Evolutionary conservation across 2,113 vertebrate genomes (phyloP).

Genomic region (Pica pica): DNA sequence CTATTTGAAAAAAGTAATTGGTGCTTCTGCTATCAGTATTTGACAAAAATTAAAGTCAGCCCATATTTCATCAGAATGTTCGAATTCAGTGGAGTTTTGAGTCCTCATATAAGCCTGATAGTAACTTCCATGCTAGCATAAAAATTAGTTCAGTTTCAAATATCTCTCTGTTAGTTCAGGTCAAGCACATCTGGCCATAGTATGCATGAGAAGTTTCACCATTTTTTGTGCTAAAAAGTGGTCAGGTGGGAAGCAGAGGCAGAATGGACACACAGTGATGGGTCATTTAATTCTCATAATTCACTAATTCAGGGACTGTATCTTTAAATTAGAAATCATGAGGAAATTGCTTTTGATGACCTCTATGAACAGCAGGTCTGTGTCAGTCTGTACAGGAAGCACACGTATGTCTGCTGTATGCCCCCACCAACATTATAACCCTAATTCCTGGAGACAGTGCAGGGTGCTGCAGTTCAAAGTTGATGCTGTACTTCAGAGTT

Average conservation of each 20-base stretch:
- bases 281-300: background rate
- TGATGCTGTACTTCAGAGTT: background rate
- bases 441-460: background rate
- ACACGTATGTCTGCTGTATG: background rate
- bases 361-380: background rate
- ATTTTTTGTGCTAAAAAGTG: background rate
- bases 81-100: background rate
- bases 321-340: background rate
- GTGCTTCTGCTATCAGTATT: background rate
- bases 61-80: background rate
- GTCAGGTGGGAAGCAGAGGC: background rate
- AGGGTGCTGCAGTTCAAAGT: background rate
- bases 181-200: background rate
- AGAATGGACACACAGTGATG: background rate
- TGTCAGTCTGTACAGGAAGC: background rate
- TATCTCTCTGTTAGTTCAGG: background rate
- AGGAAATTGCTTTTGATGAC: background rate
- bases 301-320: background rate
- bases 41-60: background rate
- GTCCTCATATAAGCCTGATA: background rate
- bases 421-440: background rate
- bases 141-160: background rate
- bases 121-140: background rate
- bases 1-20: background rate
- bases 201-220: background rate